Evolutionary conservation across 2,888 invertebrate genomes (phyloP).

Genomic region (Lasioglossum leucozonium): DNA sequence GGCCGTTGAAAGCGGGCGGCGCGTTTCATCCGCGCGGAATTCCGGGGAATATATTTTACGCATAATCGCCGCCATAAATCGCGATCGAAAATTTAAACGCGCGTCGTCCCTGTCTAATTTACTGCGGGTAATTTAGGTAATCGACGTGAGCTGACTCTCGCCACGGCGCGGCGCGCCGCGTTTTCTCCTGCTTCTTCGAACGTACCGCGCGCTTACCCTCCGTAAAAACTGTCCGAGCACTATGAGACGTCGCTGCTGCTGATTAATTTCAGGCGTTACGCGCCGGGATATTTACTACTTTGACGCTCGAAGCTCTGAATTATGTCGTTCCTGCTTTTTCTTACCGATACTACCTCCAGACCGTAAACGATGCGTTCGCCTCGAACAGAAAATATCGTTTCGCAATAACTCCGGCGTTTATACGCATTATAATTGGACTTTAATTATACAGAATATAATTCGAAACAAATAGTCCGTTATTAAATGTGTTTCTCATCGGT

Average conservation of each 20-base stretch:
- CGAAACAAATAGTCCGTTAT: not conserved
- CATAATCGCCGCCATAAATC: slow-evolving; percentile 41
- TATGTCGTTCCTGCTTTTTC: not conserved
- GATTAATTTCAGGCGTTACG: slow-evolving; percentile 13
- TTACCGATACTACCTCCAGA: not conserved
- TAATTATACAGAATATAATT: too few relatives aligned
- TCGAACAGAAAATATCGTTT: not conserved
- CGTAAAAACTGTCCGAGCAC: slow-evolving; percentile 2
- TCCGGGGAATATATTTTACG: slow-evolving; percentile 27
- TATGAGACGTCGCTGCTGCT: slow-evolving; percentile 9
- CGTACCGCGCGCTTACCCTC: not conserved
- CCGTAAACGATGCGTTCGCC: not conserved
- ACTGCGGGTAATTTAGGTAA: slow-evolving; percentile 44
- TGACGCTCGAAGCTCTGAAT: slow-evolving; percentile 1
- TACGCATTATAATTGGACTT: not conserved
- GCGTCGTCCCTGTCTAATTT: slow-evolving; percentile 37
- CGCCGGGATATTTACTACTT: slow-evolving; percentile 7
- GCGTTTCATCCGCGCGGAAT: slow-evolving; percentile 42
- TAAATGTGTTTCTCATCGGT: not conserved
- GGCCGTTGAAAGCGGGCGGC: slow-evolving; percentile 22
- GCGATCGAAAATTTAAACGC: slow-evolving; percentile 42
- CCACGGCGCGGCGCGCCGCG: not conserved
- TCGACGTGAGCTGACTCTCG: slow-evolving; percentile 19
- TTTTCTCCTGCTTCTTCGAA: slow-evolving; percentile 5
- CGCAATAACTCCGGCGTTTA: not conserved